Conservation (phyloP, 2,113 vertebrate genomes). For the Corydoras sp. region DNA sequence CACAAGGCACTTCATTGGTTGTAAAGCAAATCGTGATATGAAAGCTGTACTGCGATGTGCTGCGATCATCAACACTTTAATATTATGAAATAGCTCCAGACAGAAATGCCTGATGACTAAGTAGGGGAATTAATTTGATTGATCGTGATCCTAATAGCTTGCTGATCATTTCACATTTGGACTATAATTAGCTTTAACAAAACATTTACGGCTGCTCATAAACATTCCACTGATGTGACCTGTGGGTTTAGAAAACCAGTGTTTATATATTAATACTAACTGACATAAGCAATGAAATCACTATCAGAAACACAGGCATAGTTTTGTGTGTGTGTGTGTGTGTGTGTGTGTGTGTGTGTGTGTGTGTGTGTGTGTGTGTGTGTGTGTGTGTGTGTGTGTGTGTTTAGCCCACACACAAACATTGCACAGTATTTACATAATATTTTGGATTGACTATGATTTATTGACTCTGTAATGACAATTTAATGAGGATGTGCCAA, state of each 20-base stretch:
- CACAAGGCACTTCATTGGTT: no score
- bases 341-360: constrained; percentile 30
- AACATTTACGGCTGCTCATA: constrained; percentile 14
- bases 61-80: not conserved
- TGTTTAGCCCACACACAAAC: constrained; percentile 10
- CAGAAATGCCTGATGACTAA: not conserved
- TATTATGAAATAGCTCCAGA: not conserved
- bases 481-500: constrained; percentile 41
- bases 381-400: constrained; percentile 23
- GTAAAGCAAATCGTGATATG: no score
- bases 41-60: no score
- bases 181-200: constrained; percentile 21
- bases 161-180: constrained; percentile 41
- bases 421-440: constrained; percentile 46
- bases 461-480: constrained; percentile 1
- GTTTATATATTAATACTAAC: constrained; percentile 39
- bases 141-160: constrained; percentile 18
- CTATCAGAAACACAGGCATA: constrained; percentile 47
- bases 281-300: constrained; percentile 44
- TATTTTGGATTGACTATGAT: not conserved
- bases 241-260: constrained; percentile 35
- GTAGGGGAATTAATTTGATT: not conserved
- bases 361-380: constrained; percentile 25
- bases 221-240: constrained; percentile 33
- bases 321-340: no score